Conservation (phyloP, 2,113 vertebrate genomes). For the Coreoperca whiteheadi region DNA sequence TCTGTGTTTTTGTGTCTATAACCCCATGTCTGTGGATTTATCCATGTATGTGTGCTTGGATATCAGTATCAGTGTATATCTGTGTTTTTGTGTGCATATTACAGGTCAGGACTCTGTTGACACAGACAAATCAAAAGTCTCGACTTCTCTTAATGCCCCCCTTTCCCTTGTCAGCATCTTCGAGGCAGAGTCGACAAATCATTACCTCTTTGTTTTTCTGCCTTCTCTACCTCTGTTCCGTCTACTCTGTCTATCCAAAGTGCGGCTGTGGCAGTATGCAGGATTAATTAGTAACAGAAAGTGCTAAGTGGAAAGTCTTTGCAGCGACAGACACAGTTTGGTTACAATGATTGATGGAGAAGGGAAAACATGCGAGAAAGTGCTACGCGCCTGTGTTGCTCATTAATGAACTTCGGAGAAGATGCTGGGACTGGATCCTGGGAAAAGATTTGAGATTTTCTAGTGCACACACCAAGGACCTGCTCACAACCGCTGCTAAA, state of each 20-base stretch:
- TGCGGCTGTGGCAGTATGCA: slow-evolving; percentile 61
- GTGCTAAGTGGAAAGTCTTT: slow-evolving; percentile 76
- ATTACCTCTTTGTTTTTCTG: slow-evolving; percentile 71
- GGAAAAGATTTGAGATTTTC: background rate
- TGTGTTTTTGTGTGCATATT: background rate
- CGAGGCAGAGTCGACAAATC: slow-evolving; percentile 64
- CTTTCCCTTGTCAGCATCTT: slow-evolving; percentile 65
- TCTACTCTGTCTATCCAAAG: slow-evolving; percentile 47
- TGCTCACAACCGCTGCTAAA: background rate
- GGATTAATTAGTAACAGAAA: slow-evolving; percentile 76
- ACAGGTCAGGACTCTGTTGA: slow-evolving; percentile 41
- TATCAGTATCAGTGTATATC: background rate
- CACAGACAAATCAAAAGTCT: slow-evolving; percentile 61
- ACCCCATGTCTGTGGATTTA: background rate
- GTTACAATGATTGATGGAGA: slow-evolving; percentile 66
- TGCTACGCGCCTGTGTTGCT: slow-evolving; percentile 22
- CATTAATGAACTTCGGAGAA: slow-evolving; percentile 59
- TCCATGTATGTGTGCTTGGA: background rate
- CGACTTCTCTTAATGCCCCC: slow-evolving; percentile 57
- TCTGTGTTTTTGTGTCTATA: background rate
- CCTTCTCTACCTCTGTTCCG: slow-evolving; percentile 36
- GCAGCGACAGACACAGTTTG: slow-evolving; percentile 57
- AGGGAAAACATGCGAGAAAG: slow-evolving; percentile 37
- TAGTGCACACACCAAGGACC: background rate
- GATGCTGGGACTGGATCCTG: slow-evolving; percentile 1